phyloP scores from a whole-genome alignment of 2,113 vertebrate species.

The Eurypyga helias region DNA sequence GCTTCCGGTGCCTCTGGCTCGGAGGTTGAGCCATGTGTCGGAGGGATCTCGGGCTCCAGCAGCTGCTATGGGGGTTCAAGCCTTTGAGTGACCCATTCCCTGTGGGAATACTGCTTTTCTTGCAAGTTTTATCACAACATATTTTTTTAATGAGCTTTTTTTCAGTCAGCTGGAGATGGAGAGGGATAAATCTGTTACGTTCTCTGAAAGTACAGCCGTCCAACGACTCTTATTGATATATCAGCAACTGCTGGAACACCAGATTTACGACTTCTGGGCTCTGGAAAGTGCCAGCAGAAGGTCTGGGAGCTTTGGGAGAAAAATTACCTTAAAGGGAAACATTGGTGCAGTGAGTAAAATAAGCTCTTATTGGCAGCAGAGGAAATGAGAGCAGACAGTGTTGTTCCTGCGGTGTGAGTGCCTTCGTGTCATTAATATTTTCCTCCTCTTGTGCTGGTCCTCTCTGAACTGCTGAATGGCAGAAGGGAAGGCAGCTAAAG shows the following conservation, averaged over 20 bases:
- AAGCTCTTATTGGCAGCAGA: not conserved
- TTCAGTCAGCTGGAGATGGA: constrained; percentile 1
- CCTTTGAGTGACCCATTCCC: not conserved
- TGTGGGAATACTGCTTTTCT: not conserved
- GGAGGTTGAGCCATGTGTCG: rapidly evolving
- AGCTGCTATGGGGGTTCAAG: not conserved
- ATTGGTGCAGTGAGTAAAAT: not conserved
- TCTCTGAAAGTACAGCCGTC: constrained; percentile 5
- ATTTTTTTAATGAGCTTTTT: not conserved
- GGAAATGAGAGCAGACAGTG: constrained; percentile 38
- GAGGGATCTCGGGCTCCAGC: not conserved
- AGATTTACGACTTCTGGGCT: constrained; percentile 46
- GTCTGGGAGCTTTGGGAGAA: constrained; percentile 41
- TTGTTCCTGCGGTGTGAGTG: not conserved
- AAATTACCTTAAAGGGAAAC: constrained; percentile 24
- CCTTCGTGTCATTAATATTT: not conserved
- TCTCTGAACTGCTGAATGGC: constrained; percentile 3
- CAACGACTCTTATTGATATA: constrained; percentile 33
- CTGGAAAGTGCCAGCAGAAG: constrained; percentile 47
- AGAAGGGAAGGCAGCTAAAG: constrained; percentile 35
- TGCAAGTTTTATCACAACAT: not conserved
- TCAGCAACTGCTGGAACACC: constrained; percentile 51
- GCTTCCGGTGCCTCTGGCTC: not conserved
- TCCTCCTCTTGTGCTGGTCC: not conserved
- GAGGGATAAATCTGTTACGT: constrained; percentile 13